These are phyloP conservation scores for Sarcophilus harrisii DNA, from an alignment of 2,797 vertebrate species.

Conservation along the genomic window DNA sequence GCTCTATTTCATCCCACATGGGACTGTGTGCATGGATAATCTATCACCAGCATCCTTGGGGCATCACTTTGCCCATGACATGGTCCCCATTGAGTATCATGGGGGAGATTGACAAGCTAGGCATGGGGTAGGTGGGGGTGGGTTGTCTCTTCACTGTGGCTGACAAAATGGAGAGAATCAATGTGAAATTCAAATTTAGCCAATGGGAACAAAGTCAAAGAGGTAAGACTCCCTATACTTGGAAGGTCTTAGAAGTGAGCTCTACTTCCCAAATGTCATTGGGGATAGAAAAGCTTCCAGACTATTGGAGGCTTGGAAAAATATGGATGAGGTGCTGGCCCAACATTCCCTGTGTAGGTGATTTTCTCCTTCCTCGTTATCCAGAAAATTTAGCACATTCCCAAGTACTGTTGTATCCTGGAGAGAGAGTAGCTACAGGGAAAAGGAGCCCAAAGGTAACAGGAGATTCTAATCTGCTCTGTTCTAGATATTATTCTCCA, in stretches of 20 bases:
- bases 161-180: background rate
- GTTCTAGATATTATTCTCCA: background rate
- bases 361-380: background rate
- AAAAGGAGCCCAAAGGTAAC: background rate
- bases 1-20: background rate
- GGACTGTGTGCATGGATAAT: background rate
- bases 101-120: background rate
- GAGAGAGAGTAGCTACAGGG: background rate
- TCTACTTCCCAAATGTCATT: constrained; percentile 37
- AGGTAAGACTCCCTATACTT: background rate
- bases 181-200: constrained; percentile 16
- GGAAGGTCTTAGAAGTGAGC: background rate
- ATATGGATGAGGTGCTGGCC: background rate
- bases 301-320: background rate
- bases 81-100: background rate
- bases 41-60: constrained; percentile 8
- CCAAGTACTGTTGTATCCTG: background rate
- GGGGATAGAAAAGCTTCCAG: background rate
- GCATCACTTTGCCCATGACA: background rate
- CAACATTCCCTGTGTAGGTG: background rate
- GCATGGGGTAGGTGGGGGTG: background rate
- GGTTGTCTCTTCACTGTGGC: background rate
- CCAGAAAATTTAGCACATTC: background rate
- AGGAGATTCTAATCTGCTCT: background rate
- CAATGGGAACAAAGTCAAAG: background rate